Evolutionary conservation across 2,797 vertebrate genomes (phyloP), one percentile per base, ranked within the genome.

Genomic region (Typhlichthys subterraneus): DNA sequence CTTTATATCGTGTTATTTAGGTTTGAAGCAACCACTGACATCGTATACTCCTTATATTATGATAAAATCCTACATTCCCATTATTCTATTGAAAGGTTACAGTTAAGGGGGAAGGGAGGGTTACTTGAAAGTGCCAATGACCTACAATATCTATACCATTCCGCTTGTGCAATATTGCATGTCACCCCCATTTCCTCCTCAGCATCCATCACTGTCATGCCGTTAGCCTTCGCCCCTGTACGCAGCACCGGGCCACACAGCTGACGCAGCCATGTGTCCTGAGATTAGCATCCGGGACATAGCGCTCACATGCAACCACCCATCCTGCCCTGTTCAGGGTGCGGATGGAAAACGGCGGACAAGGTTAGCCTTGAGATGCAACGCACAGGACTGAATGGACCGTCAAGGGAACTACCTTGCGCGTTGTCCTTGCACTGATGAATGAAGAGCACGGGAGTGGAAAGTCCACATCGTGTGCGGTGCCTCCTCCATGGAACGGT

Each of bases 401-500:
- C 17, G 19, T 7, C 46, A 29, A 29, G 47, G 13, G 38, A 33
- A 23, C 29, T n/a, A 63, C 23, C 23, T 29, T 4, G 56, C 31
- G 45, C 50, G 72, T 46, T 19, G 46, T 42, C 75, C 61, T 29
- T 51, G 59, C 61, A 29, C 54, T 38, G 53, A 66, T 52, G 14
- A 5, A 45, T 13, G 47, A 65, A 59, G 62, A 42, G 53, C 55
- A 31, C 29, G 56, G 48, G 45, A 52, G 45, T 68, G 75, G 71
- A 82, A 83, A 76, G 77, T 62, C 45, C 4, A 81, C 76, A 65
- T 85, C 69, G 72, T 66, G 57, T 51, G 67, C 73, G 66, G 72
- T 61, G 63, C 59, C 42, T 79, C 67, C 61, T 67, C 53, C 2
- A 59, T 53, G 42, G 50, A 77, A 63, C 42, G 29, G 45, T 59